A percentile compares a stretch with the other conserved stretches of the same genome.
Evolutionary conservation across 2,888 invertebrate genomes (phyloP).

Genomic region (Physocephala rufipes): DNA sequence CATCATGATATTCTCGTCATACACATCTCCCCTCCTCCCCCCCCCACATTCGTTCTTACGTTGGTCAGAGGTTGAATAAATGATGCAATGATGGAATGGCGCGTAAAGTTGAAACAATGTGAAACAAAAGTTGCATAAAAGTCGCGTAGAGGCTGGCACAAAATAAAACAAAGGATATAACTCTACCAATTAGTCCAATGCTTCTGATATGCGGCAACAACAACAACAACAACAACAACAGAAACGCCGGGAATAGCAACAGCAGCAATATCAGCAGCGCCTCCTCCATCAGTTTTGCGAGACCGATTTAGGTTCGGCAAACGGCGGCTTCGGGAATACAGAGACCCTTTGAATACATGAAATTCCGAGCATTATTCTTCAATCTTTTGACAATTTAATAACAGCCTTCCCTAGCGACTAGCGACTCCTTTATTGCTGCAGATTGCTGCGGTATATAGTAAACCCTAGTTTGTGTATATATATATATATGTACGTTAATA

Average conservation of each 20-base stretch:
- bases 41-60: background rate
- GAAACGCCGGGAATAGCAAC: too few relatives aligned
- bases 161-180: too few relatives aligned
- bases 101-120: slow-evolving; percentile 36
- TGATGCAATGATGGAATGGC: background rate
- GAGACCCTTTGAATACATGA: slow-evolving; percentile 41
- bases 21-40: background rate
- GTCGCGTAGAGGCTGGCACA: slow-evolving; percentile 44
- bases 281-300: slow-evolving; percentile 31
- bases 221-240: slow-evolving; percentile 48
- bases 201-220: too few relatives aligned
- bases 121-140: slow-evolving; percentile 43
- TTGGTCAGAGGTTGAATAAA: background rate
- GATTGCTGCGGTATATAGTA: slow-evolving; percentile 10
- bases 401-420: slow-evolving; percentile 53
- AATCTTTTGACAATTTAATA: slow-evolving; percentile 66
- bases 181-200: too few relatives aligned
- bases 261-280: slow-evolving; percentile 32
- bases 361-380: slow-evolving; percentile 53
- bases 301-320: slow-evolving; percentile 27
- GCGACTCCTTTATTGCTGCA: slow-evolving; percentile 15
- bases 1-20: background rate
- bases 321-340: slow-evolving; percentile 26
- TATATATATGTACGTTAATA: slow-evolving; percentile 1
- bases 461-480: slow-evolving; percentile 33